Evolutionary conservation across 92 coral and sea anemone species (phyloP).

Genomic region (Epizoanthus rinbou): DNA sequence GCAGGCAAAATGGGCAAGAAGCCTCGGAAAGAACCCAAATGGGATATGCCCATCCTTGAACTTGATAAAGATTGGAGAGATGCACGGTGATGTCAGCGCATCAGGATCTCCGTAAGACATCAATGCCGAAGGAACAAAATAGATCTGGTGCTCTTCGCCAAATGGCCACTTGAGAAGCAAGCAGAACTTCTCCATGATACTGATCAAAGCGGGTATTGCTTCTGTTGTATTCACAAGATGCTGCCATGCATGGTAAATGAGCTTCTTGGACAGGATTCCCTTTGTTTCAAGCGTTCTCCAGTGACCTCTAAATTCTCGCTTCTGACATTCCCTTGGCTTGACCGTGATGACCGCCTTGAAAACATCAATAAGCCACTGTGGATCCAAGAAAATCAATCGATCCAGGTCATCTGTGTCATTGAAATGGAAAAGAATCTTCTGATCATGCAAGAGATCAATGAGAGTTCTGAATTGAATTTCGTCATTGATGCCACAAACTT

Average conservation of each 20-base stretch:
- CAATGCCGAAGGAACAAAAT: conserved; percentile 54
- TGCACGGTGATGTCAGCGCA: conserved; percentile 9
- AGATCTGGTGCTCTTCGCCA: conserved; percentile 25
- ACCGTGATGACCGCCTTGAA: conserved; percentile 65
- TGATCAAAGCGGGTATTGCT: conserved; percentile 24
- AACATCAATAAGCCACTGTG: conserved; percentile 63
- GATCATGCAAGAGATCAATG: conserved; percentile 57
- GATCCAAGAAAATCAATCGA: conserved; percentile 50
- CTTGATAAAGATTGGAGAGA: conserved; percentile 50
- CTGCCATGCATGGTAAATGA: conserved; percentile 43
- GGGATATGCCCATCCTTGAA: conserved; percentile 51
- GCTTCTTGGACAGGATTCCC: conserved; percentile 48
- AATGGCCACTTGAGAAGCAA: conserved; percentile 52
- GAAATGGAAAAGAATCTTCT: conserved; percentile 55
- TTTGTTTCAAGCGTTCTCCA: conserved; percentile 52
- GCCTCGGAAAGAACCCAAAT: conserved; percentile 46
- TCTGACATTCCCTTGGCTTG: conserved; percentile 16
- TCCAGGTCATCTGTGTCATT: conserved; percentile 36
- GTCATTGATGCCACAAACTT: conserved; percentile 27
- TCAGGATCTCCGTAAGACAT: conserved; percentile 36
- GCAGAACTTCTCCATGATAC: conserved; percentile 61
- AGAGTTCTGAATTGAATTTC: conserved; percentile 40
- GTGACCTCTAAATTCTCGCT: conserved; percentile 23
- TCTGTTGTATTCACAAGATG: conserved; percentile 16
- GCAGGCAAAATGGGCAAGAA: conserved; percentile 37